These are phyloP conservation scores for Leptarthrus brevirostris DNA, from an alignment of 2,888 invertebrate genomes.

Conservation along the genomic window DNA sequence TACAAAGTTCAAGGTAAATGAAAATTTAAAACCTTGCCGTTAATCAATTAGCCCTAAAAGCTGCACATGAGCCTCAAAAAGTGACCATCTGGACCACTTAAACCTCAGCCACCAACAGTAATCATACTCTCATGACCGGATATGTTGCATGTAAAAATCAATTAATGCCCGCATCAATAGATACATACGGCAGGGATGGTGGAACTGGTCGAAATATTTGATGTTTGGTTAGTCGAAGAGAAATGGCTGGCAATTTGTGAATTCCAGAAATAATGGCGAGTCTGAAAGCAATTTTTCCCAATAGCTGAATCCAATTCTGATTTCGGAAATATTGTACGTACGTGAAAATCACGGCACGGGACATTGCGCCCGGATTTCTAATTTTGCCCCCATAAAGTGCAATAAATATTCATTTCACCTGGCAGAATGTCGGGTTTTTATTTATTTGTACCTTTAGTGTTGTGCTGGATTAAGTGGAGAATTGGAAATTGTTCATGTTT, in stretches of 20 bases:
- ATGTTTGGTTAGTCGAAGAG: constrained; percentile 44
- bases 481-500: not conserved
- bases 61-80: constrained; percentile 16
- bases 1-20: constrained; percentile 11
- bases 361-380: constrained; percentile 3
- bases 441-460: constrained; percentile 1
- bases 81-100: constrained; percentile 36
- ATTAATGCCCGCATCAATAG: constrained; percentile 40
- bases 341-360: not conserved
- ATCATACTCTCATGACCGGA: constrained; percentile 19
- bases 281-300: constrained; percentile 28
- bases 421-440: not conserved
- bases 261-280: constrained; percentile 44
- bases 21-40: not conserved
- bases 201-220: constrained; percentile 38
- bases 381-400: constrained; percentile 9
- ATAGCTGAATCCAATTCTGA: constrained; percentile 3
- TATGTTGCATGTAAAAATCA: constrained; percentile 45
- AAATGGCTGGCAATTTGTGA: constrained; percentile 46
- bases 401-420: constrained; percentile 35
- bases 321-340: constrained; percentile 14
- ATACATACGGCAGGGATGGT: constrained; percentile 13
- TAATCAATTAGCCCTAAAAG: constrained; percentile 35
- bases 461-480: not conserved
- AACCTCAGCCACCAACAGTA: constrained; percentile 31